A percentile compares a stretch with the other conserved stretches of the same genome.
Evolutionary conservation across 1,140 invertebrate genomes (phyloP).

Genomic region (Papilio machaon): DNA sequence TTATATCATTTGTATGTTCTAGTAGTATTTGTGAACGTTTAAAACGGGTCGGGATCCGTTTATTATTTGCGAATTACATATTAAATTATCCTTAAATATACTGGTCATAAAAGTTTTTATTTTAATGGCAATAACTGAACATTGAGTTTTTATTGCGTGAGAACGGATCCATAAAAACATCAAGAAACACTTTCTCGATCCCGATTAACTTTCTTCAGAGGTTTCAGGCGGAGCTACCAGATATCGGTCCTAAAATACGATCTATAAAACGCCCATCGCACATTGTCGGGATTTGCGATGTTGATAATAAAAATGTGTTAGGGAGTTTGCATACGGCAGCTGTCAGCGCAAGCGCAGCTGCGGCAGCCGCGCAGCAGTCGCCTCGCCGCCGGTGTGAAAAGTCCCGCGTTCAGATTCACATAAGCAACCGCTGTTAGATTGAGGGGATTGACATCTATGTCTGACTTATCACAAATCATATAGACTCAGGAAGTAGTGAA

Average conservation of each 20-base stretch:
- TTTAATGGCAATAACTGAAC: not conserved
- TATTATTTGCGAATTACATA: not conserved
- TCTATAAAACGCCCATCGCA: conserved; percentile 57
- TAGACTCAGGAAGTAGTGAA: not conserved
- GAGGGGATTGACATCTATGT: conserved; percentile 55
- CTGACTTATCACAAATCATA: not conserved
- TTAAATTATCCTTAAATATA: not conserved
- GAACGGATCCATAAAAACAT: conserved; percentile 8
- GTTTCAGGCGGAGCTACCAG: not conserved
- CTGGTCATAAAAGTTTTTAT: not conserved
- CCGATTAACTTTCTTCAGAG: not conserved
- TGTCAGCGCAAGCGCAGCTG: conserved; percentile 44
- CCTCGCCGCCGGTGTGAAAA: conserved; percentile 66
- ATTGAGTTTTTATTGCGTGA: not conserved
- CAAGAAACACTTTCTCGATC: not conserved
- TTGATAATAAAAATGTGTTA: conserved; percentile 76
- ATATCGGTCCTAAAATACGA: conserved; percentile 48
- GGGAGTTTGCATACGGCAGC: conserved; percentile 78
- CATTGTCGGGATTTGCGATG: conserved; percentile 45
- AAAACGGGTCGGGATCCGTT: not conserved
- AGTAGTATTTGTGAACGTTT: not conserved
- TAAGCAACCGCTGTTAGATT: conserved; percentile 53
- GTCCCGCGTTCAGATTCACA: conserved; percentile 67
- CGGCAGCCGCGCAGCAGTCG: conserved; percentile 57
- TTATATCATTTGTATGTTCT: no score